Conservation (phyloP, 2,797 vertebrate species). For the Mormyrus hasselquistii region DNA sequence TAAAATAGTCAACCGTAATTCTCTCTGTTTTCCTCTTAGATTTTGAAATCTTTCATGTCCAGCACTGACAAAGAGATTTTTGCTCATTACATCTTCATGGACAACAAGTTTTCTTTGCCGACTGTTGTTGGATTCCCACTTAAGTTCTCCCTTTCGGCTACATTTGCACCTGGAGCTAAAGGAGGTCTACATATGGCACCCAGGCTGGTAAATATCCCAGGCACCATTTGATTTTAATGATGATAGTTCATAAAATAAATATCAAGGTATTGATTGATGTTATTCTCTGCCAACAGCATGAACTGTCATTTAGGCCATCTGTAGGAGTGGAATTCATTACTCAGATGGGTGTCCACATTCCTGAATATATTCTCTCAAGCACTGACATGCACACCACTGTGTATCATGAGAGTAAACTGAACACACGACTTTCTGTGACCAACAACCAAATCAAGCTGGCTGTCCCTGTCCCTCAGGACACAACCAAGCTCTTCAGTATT, state of each 20-base stretch:
- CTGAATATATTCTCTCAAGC: conserved; percentile 68
- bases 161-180: conserved; percentile 71
- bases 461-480: conserved; percentile 67
- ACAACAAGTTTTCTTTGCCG: conserved; percentile 80
- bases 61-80: conserved; percentile 70
- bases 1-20: neutral
- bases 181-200: conserved; percentile 58
- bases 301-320: conserved; percentile 69
- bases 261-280: neutral
- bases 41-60: conserved; percentile 56
- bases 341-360: conserved; percentile 72
- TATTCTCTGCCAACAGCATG: conserved; percentile 43
- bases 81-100: conserved; percentile 91
- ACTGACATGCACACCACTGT: conserved; percentile 79
- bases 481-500: conserved; percentile 70
- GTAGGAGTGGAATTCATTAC: conserved; percentile 78
- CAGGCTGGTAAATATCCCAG: conserved; percentile 48
- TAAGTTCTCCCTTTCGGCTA: conserved; percentile 76
- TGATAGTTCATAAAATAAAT: neutral
- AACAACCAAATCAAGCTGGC: conserved; percentile 69
- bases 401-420: conserved; percentile 79
- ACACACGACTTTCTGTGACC: conserved; percentile 63
- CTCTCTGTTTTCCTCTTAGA: conserved; percentile 48
- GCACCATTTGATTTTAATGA: neutral
- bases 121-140: conserved; percentile 82